Conservation (phyloP, 2,113 vertebrate genomes). For the Platycercus adscitus region DNA sequence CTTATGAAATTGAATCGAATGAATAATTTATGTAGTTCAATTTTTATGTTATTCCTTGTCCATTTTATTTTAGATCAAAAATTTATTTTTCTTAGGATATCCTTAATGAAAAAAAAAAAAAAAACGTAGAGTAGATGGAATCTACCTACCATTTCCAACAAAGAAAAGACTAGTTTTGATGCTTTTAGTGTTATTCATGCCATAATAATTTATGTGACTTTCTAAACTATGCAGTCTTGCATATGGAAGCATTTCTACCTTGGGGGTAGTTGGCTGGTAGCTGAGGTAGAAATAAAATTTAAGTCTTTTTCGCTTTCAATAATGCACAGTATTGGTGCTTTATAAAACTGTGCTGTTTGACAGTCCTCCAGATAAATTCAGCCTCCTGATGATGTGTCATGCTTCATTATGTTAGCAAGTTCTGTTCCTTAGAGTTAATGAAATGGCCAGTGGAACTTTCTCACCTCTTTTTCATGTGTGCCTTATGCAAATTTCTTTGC, state of each 20-base stretch:
- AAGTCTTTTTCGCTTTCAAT: not conserved
- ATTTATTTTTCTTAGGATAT: not conserved
- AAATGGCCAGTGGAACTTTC: not conserved
- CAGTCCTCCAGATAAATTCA: slow-evolving; percentile 2
- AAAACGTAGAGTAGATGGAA: not conserved
- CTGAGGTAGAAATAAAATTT: slow-evolving; percentile 23
- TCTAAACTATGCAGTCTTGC: not conserved
- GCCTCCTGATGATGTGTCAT: not conserved
- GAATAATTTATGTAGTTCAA: slow-evolving; percentile 26
- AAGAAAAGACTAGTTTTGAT: not conserved
- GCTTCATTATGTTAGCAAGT: not conserved
- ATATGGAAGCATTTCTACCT: not conserved
- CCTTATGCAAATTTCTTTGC: not conserved
- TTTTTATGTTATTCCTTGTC: not conserved
- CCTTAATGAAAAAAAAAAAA: not conserved
- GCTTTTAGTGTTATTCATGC: not conserved
- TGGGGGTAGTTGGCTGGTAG: not conserved
- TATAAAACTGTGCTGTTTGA: not conserved
- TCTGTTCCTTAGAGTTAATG: slow-evolving; percentile 4
- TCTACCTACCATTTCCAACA: not conserved
- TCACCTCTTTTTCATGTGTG: not conserved
- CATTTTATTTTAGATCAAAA: not conserved
- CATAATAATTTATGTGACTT: slow-evolving; percentile 13
- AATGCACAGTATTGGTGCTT: not conserved
- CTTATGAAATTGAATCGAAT: slow-evolving; percentile 15